Evolutionary conservation across 2,888 invertebrate species (phyloP).

Genomic region (Antheraea assamensis): DNA sequence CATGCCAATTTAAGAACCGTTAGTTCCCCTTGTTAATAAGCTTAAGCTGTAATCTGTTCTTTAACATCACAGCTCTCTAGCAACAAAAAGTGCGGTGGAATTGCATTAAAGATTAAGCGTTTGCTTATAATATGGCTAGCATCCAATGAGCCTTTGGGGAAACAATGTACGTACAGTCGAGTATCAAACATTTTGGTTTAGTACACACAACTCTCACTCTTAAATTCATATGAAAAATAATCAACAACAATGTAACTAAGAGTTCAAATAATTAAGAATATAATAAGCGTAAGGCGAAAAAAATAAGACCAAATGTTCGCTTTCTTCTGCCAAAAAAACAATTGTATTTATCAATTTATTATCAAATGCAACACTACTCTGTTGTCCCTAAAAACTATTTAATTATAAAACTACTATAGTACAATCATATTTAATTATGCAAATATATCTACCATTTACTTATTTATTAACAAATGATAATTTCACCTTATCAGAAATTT

Average conservation of each 20-base stretch:
- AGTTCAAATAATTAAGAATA: neutral
- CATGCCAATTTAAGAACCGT: slow-evolving; percentile 14
- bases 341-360: neutral
- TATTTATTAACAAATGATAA: neutral
- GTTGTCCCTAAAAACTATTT: neutral
- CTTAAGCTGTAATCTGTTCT: slow-evolving; percentile 12
- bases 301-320: neutral
- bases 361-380: neutral
- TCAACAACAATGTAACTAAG: too few relatives aligned
- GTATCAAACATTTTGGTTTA: too few relatives aligned
- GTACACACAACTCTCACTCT: neutral
- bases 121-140: neutral
- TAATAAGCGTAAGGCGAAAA: too few relatives aligned
- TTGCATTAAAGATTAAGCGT: neutral
- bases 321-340: neutral
- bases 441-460: neutral
- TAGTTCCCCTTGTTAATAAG: slow-evolving; percentile 9
- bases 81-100: neutral
- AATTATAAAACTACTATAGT: neutral
- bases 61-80: neutral
- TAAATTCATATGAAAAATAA: neutral
- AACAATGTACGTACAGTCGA: neutral
- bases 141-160: neutral
- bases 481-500: neutral
- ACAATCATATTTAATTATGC: neutral